A percentile compares a stretch with the other conserved stretches of the same genome.
Evolutionary conservation across 2,797 vertebrate genomes (phyloP).

Genomic region (Manis javanica): DNA sequence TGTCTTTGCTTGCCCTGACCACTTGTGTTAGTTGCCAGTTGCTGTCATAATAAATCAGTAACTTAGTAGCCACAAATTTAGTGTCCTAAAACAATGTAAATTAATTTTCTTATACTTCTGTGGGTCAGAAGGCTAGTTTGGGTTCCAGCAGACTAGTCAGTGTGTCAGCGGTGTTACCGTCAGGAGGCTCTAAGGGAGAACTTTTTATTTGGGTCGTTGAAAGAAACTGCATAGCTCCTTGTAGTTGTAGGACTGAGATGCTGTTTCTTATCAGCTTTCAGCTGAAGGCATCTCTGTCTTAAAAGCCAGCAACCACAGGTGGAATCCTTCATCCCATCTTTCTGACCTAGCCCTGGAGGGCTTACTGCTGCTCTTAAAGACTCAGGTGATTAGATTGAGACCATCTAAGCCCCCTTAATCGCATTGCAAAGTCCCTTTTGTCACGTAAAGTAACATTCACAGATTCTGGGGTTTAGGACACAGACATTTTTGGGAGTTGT

Average conservation of each 20-base stretch:
- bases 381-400: too few species aligned
- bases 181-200: neutral
- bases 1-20: neutral
- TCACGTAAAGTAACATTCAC: neutral
- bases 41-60: neutral
- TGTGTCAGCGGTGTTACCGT: neutral
- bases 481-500: neutral
- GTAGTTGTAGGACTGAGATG: neutral
- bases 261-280: neutral
- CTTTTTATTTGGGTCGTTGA: neutral
- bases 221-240: neutral
- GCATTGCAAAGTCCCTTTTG: neutral
- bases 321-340: neutral
- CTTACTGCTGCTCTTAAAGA: neutral
- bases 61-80: neutral
- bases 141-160: neutral
- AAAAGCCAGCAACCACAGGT: neutral
- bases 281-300: neutral
- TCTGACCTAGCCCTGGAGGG: neutral
- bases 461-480: neutral
- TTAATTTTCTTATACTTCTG: neutral
- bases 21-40: neutral
- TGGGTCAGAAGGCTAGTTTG: neutral
- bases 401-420: too few species aligned
- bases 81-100: neutral